Percentiles rank a stretch among this genome's conserved stretches.
Conservation (phyloP, 2,888 invertebrate species). For the Sesia bembeciformis region DNA sequence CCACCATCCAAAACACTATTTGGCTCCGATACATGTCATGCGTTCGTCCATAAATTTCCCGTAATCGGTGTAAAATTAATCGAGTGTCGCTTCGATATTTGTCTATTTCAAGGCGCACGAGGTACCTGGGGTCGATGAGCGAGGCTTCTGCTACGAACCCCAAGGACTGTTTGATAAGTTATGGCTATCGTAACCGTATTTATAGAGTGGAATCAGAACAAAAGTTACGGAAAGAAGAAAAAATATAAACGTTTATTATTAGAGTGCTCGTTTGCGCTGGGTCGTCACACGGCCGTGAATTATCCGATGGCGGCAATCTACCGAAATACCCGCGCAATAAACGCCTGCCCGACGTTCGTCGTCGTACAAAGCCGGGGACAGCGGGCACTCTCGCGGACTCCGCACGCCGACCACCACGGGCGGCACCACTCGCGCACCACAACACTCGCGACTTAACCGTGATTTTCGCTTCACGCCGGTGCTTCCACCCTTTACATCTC, state of each 20-base stretch:
- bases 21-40: conserved; percentile 35
- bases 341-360: conserved; percentile 28
- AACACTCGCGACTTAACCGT: not conserved
- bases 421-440: not conserved
- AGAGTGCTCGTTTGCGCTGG: conserved; percentile 71
- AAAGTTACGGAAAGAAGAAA: conserved; percentile 58
- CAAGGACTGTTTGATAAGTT: not conserved
- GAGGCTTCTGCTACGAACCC: conserved; percentile 23
- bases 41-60: conserved; percentile 27
- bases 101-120: conserved; percentile 59
- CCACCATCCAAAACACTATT: conserved; percentile 32
- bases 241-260: conserved; percentile 74
- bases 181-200: conserved; percentile 16
- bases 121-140: conserved; percentile 51
- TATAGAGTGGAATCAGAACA: conserved; percentile 36
- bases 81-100: conserved; percentile 31
- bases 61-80: conserved; percentile 19
- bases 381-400: conserved; percentile 4
- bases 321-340: conserved; percentile 68
- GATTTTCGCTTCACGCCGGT: not conserved
- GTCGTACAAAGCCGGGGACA: conserved; percentile 34
- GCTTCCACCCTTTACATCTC: conserved; percentile 6
- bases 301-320: conserved; percentile 69
- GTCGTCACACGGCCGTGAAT: conserved; percentile 61
- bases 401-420: conserved; percentile 25